These are phyloP conservation scores for Lepidotrigona ventralis DNA, from an alignment of 1,140 invertebrate species.

Conservation along the genomic window DNA sequence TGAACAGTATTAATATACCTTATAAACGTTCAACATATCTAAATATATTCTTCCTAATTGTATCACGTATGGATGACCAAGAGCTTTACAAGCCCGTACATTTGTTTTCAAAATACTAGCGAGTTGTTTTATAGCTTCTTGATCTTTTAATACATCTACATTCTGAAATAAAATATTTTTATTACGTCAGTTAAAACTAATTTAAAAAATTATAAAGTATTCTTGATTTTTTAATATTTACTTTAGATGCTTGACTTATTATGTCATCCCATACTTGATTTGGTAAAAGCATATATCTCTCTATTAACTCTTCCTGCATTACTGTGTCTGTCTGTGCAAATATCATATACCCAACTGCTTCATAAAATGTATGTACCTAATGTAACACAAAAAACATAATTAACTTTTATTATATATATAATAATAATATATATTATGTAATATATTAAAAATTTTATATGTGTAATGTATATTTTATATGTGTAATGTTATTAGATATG, in stretches of 20 bases:
- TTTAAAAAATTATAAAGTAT: not conserved
- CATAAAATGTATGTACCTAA: conserved; percentile 99
- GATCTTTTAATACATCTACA: conserved; percentile 97
- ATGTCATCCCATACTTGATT: conserved; percentile 99
- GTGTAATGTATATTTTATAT: not conserved
- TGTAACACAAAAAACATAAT: too few relatives aligned
- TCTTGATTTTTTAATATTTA: conserved; percentile 61
- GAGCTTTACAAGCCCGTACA: conserved; percentile 97
- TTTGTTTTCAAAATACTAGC: conserved; percentile 99
- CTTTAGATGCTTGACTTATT: conserved; percentile 96
- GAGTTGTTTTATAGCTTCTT: conserved; percentile 97
- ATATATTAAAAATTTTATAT: too few relatives aligned
- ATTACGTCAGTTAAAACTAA: not conserved
- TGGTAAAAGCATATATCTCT: conserved; percentile 98
- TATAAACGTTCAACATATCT: conserved; percentile 99
- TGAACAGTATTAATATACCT: conserved; percentile 81
- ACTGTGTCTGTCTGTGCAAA: conserved; percentile 94
- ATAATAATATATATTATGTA: too few relatives aligned
- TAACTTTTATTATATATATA: too few relatives aligned
- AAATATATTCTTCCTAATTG: conserved; percentile 98
- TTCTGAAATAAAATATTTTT: conserved; percentile 82
- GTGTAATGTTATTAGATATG: too few relatives aligned
- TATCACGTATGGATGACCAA: conserved; percentile 97
- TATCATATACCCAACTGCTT: conserved; percentile 99
- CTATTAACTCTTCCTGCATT: conserved; percentile 95